Percentiles rank a stretch among this genome's conserved stretches.
These are phyloP conservation scores for Valencia hispanica DNA, from an alignment of 2,797 vertebrate species.

Conservation along the genomic window DNA sequence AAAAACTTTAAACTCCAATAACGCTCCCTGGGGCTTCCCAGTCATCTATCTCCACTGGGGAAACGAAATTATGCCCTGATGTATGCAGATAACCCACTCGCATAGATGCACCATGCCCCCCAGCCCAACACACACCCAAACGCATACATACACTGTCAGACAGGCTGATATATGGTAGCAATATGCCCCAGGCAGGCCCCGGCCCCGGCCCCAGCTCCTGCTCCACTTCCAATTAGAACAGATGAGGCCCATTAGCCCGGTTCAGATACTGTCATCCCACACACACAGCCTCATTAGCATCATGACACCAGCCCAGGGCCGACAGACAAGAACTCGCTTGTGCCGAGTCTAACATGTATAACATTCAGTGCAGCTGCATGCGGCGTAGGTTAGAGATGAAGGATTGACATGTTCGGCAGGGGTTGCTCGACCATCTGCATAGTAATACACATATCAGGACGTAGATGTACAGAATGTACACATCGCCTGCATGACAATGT, in stretches of 20 bases:
- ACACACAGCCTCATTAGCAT: constrained; percentile 76
- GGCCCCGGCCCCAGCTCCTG: constrained; percentile 68
- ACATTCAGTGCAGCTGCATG: constrained; percentile 57
- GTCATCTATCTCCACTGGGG: constrained; percentile 77
- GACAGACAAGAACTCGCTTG: constrained; percentile 69
- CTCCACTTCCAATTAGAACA: constrained; percentile 81
- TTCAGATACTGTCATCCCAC: constrained; percentile 79
- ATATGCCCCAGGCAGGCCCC: constrained; percentile 83
- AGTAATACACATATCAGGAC: constrained; percentile 70
- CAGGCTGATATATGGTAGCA: constrained; percentile 86
- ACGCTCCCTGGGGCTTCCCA: constrained; percentile 72
- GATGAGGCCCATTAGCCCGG: constrained; percentile 84
- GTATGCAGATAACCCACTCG: constrained; percentile 77
- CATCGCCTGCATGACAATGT: constrained; percentile 57
- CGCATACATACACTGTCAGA: constrained; percentile 64
- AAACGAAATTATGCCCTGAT: constrained; percentile 80
- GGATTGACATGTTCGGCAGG: constrained; percentile 51
- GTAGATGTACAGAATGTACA: constrained; percentile 65
- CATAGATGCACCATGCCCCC: constrained; percentile 44
- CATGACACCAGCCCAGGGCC: constrained; percentile 64
- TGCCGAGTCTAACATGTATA: constrained; percentile 76
- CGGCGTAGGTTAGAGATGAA: constrained; percentile 60
- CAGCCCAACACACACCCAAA: constrained; percentile 41
- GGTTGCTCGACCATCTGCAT: constrained; percentile 61
- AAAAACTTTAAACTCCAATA: constrained; percentile 80